phyloP scores from a whole-genome alignment of 2,888 invertebrate species.

The Cacoxenus indagator region DNA sequence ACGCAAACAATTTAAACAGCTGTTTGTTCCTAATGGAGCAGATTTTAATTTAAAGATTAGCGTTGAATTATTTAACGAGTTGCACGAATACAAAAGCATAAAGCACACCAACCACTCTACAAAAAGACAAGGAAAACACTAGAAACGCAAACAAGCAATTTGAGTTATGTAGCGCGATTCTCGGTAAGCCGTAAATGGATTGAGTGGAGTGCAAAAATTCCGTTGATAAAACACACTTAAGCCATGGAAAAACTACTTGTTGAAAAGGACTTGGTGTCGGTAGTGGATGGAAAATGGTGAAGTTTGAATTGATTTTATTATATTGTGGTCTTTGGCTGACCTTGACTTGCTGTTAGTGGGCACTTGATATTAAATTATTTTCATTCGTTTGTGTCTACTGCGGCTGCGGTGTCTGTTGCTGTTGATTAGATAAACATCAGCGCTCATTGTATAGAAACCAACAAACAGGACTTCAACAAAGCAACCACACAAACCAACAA shows the following conservation, averaged over 20 bases:
- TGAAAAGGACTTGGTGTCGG: too few relatives aligned
- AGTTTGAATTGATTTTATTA: too few relatives aligned
- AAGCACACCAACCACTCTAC: neutral
- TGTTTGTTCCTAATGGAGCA: slow-evolving; percentile 49
- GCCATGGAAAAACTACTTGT: too few relatives aligned
- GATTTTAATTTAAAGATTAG: slow-evolving; percentile 66
- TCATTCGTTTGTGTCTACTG: too few relatives aligned
- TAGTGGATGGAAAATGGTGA: too few relatives aligned
- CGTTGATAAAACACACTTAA: too few relatives aligned
- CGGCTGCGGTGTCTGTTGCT: slow-evolving; percentile 32
- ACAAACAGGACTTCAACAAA: neutral
- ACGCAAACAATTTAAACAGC: slow-evolving; percentile 4
- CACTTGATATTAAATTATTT: too few relatives aligned
- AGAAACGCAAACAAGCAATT: slow-evolving; percentile 40
- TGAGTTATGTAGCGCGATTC: slow-evolving; percentile 56
- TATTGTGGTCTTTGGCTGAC: too few relatives aligned
- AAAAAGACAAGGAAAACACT: neutral
- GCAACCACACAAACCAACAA: neutral
- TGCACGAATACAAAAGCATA: slow-evolving; percentile 13
- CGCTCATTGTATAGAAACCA: neutral
- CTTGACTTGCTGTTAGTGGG: too few relatives aligned
- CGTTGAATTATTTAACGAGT: slow-evolving; percentile 54
- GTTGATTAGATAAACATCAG: neutral
- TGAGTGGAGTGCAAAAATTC: too few relatives aligned
- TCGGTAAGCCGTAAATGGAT: too few relatives aligned